Evolutionary conservation across 2,888 invertebrate genomes (phyloP).

Genomic region (Entomobrya multifasciata): DNA sequence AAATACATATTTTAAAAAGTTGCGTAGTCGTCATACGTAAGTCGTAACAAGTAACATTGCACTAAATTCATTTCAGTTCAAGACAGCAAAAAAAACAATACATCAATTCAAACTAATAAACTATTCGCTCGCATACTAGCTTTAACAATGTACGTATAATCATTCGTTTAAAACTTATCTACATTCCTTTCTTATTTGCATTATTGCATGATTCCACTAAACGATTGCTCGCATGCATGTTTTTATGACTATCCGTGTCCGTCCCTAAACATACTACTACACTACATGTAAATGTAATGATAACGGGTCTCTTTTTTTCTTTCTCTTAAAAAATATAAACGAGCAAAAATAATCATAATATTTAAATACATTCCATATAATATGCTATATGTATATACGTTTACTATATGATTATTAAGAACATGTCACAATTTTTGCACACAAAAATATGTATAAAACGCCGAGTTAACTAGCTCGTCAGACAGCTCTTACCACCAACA

Average conservation of each 20-base stretch:
- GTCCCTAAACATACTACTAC: conserved; percentile 17
- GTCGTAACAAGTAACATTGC: conserved; percentile 13
- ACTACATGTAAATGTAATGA: conserved; percentile 2
- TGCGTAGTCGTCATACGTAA: conserved; percentile 28
- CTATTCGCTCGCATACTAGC: neutral
- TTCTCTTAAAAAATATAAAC: conserved; percentile 27
- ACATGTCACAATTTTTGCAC: conserved; percentile 1
- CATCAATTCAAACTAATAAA: neutral
- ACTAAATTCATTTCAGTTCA: conserved; percentile 42
- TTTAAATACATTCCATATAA: conserved; percentile 25
- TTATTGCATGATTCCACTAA: conserved; percentile 9
- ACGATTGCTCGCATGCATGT: neutral
- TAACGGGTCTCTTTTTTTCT: conserved; percentile 40
- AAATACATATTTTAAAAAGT: conserved; percentile 23
- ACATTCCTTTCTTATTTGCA: neutral
- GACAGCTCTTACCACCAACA: neutral
- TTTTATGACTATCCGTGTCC: conserved; percentile 17
- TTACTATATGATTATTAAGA: conserved; percentile 34
- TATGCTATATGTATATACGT: neutral
- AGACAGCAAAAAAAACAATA: neutral
- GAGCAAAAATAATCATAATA: conserved; percentile 40
- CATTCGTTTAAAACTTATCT: too few species aligned
- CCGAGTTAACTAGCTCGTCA: too few species aligned
- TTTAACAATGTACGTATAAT: neutral
- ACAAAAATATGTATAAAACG: neutral